Conservation (phyloP, 2,113 vertebrate genomes). For the Aepyceros melampus region DNA sequence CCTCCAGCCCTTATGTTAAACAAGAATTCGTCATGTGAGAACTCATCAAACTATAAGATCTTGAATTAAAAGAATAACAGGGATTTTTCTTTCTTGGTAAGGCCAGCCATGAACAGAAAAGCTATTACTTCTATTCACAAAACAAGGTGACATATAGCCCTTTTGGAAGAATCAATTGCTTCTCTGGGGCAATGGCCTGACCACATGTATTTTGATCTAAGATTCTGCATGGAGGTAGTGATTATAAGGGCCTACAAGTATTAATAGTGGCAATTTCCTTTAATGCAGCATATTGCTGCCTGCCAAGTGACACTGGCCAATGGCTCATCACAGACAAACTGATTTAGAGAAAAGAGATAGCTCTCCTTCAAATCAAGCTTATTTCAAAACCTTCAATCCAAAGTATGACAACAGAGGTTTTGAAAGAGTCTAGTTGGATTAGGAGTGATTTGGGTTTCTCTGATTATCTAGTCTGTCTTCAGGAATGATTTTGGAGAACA, state of each 20-base stretch:
- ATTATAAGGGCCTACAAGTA: background rate
- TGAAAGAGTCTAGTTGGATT: background rate
- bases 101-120: background rate
- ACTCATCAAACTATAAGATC: constrained; percentile 75
- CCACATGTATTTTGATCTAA: background rate
- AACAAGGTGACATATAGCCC: rapidly evolving
- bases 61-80: constrained; percentile 26
- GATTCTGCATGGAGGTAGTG: background rate
- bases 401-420: background rate
- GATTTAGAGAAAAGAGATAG: background rate
- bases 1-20: constrained; percentile 71
- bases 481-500: background rate
- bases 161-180: background rate
- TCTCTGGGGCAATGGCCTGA: background rate
- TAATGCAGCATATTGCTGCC: background rate
- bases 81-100: background rate
- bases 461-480: background rate
- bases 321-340: background rate
- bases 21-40: constrained; percentile 73
- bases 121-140: background rate
- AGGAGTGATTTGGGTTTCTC: background rate
- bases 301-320: background rate
- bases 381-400: background rate
- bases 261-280: background rate
- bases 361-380: background rate